Evolutionary conservation across 2,888 invertebrate genomes (phyloP).

Genomic region (Neoaliturus tenellus): DNA sequence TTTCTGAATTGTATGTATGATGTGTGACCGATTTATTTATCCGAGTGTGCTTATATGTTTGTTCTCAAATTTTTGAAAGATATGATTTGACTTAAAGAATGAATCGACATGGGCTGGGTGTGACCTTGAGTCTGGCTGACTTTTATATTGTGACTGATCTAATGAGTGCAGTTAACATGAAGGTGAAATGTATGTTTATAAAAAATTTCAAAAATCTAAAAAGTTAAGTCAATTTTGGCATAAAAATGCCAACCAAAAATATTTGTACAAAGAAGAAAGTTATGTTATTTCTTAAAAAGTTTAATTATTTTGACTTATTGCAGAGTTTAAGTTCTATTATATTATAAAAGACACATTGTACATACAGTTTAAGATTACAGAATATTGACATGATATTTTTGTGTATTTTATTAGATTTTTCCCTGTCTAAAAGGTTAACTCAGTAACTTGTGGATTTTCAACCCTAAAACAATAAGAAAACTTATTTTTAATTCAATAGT

Average conservation of each 20-base stretch:
- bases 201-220: constrained; percentile 24
- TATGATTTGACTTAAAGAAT: background rate
- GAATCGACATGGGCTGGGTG: background rate
- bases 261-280: constrained; percentile 23
- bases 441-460: too few relatives aligned
- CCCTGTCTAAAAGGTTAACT: background rate
- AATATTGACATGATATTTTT: constrained; percentile 12
- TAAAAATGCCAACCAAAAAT: constrained; percentile 33
- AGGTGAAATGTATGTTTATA: background rate
- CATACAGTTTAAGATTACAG: constrained; percentile 51
- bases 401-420: constrained; percentile 27
- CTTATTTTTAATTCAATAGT: too few relatives aligned
- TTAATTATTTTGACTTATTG: constrained; percentile 48
- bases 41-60: constrained; percentile 34
- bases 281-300: constrained; percentile 42
- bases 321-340: constrained; percentile 48
- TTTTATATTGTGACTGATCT: constrained; percentile 40
- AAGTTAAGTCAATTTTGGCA: constrained; percentile 6
- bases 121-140: background rate
- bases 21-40: constrained; percentile 32
- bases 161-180: constrained; percentile 18
- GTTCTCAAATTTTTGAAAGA: background rate
- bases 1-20: constrained; percentile 46
- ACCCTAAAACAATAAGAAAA: too few relatives aligned
- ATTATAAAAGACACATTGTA: constrained; percentile 46